Base-by-base conservation (phyloP, 1,140 invertebrate genomes). In the Gryon sp. region DNA sequence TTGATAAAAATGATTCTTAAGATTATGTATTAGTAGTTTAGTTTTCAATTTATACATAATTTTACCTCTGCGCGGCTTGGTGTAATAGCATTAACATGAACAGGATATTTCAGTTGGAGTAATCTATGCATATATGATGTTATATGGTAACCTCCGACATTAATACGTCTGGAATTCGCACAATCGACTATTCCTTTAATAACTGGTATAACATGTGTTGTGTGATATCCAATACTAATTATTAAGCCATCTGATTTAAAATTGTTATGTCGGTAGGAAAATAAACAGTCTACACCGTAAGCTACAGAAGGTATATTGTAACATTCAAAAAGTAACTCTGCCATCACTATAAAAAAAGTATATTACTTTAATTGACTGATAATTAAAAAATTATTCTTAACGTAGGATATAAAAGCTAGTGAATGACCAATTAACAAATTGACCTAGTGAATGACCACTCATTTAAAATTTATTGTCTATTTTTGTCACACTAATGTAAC, bases 31-130 rank as follows among this genome's bases (percentile, higher is more conserved):
- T n/a, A n/a, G n/a, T 18, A 55, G 4, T 14, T 30, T 3, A 32
- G 16, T 26, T 22, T 4, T 45, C 28, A 26, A 55, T 43, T 60
- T 19, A 60, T 55, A 41, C 32, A 63, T 32, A 65, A 28, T 76
- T 75, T 68, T 87, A 93, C 93, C 89, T 98, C 97, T 45, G 94
- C 94, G 77, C 96, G 91, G 69, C 93, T 95, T 74, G 94, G 91
- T 2, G 96, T 96, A 53, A 98, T 95, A 3, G 95, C 93, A 84
- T 94, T 94, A 0, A 95, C 91, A 89, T 98, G 97, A 1, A 94
- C 93, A 2, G 97, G 96, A 89, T 98, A 98, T 86, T 98, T 98
- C 12, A 99, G 89, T 86, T 98, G 97, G 11, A 98, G 89, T n/a
- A 98, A 87, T 74, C 96, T 92, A 80, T 98, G 96, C 84, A 99